Conservation (phyloP, 1,140 invertebrate species). For the Ceratoteleas bidentatus region DNA sequence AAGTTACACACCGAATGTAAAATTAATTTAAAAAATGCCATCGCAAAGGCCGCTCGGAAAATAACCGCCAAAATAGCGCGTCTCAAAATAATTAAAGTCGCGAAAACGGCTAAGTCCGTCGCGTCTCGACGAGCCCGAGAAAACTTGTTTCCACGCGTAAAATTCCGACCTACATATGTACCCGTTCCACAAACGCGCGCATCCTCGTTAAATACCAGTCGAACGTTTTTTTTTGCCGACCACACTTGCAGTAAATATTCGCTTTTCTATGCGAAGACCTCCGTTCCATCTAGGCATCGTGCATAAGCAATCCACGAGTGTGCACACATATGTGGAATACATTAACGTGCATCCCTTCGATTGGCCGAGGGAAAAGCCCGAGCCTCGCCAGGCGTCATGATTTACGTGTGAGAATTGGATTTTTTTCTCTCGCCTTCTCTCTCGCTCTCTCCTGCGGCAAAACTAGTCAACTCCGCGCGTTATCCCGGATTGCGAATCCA, state of each 20-base stretch:
- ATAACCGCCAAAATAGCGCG: too few species aligned
- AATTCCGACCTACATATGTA: constrained; percentile 1
- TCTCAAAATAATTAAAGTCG: too few species aligned
- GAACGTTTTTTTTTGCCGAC: constrained; percentile 22
- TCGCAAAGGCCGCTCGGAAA: too few species aligned
- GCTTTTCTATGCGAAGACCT: constrained; percentile 35
- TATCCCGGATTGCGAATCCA: constrained; percentile 45
- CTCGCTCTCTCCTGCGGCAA: constrained; percentile 31
- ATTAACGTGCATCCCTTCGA: constrained; percentile 58
- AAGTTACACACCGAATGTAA: too few species aligned
- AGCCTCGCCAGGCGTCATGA: constrained; percentile 47
- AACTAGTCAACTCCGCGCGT: constrained; percentile 39
- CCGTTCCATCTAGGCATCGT: constrained; percentile 32
- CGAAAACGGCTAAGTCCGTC: too few species aligned
- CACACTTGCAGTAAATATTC: constrained; percentile 35
- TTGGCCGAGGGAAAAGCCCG: constrained; percentile 52
- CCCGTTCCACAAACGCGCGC: neutral
- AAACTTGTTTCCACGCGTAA: neutral
- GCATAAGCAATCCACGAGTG: constrained; percentile 53
- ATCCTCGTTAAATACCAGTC: neutral
- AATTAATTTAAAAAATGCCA: too few species aligned
- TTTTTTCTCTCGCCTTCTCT: constrained; percentile 38
- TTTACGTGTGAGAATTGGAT: constrained; percentile 66
- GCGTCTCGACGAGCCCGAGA: neutral
- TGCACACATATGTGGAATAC: constrained; percentile 48